phyloP scores from a whole-genome alignment of 2,797 vertebrate species.

The Leptodactylus fallax region DNA sequence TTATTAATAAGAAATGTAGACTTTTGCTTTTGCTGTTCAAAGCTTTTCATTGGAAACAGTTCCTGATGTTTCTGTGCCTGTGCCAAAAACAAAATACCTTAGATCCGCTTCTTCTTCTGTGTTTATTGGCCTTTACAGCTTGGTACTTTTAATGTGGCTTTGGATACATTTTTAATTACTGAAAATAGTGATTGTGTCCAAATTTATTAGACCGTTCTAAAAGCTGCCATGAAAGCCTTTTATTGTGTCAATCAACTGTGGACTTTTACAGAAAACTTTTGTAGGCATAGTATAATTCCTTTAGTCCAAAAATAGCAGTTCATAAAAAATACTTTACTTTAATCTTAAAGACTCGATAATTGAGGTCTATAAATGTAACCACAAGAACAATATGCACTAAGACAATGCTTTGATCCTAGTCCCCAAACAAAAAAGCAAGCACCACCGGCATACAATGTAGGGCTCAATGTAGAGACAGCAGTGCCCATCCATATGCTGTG shows the following conservation, averaged over 20 bases:
- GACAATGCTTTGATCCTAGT: background rate
- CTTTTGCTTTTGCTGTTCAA: background rate
- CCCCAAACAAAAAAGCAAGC: too few relatives aligned
- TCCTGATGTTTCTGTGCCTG: slow-evolving; percentile 7
- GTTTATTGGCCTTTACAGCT: slow-evolving; percentile 3
- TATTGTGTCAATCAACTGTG: background rate
- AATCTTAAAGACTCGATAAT: background rate
- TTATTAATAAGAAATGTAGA: background rate
- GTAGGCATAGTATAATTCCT: background rate
- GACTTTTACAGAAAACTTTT: background rate
- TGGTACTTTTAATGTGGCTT: background rate
- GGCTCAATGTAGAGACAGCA: too few relatives aligned
- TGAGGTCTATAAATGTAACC: background rate
- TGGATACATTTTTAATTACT: background rate
- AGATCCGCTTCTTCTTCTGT: background rate
- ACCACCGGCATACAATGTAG: too few relatives aligned
- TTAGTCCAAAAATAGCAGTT: background rate
- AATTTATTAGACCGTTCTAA: background rate
- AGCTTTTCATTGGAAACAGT: background rate
- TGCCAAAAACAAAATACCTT: slow-evolving; percentile 22
- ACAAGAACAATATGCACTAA: background rate
- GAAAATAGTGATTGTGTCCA: background rate
- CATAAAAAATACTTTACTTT: background rate
- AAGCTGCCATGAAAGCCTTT: background rate
- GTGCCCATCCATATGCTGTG: too few relatives aligned